Percentiles rank a stretch among this genome's conserved stretches.
Evolutionary conservation across 2,797 vertebrate species (phyloP).

Genomic region (Alectoris magna): DNA sequence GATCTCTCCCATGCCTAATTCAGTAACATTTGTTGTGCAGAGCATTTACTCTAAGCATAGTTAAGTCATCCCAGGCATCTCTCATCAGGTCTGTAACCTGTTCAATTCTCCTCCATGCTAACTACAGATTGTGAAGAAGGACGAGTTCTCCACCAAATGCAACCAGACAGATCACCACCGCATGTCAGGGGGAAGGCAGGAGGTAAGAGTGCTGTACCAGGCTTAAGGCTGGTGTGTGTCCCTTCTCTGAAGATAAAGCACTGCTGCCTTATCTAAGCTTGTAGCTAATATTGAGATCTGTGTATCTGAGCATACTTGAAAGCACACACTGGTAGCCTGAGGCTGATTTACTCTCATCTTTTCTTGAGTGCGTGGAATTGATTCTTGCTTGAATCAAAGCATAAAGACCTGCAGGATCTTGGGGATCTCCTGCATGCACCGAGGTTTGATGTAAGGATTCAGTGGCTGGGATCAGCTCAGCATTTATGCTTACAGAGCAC

Average conservation of each 20-base stretch:
- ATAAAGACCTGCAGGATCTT: background rate
- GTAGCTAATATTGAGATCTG: background rate
- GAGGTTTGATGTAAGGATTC: background rate
- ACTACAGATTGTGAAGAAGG: slow-evolving; percentile 91
- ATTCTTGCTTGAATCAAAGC: background rate
- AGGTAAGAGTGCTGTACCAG: slow-evolving; percentile 80
- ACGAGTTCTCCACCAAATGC: slow-evolving; percentile 98
- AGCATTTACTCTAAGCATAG: background rate
- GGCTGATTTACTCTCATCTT: background rate
- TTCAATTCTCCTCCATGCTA: background rate
- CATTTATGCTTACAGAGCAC: background rate
- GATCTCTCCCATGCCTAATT: background rate
- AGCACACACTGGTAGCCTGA: background rate
- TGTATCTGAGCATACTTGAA: accelerated
- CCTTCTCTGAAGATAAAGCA: background rate
- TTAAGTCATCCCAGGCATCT: background rate
- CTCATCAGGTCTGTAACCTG: background rate
- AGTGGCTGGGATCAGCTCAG: background rate
- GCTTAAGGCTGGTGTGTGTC: background rate
- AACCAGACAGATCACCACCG: slow-evolving; percentile 98
- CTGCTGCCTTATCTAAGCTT: background rate
- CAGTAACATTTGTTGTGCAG: background rate
- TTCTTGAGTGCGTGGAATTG: background rate
- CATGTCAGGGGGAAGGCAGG: slow-evolving; percentile 97
- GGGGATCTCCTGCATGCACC: background rate